Percentiles rank a stretch among this genome's conserved stretches.
These are phyloP conservation scores for Drosophila rellima DNA, from an alignment of 2,888 invertebrate genomes.

Conservation along the genomic window DNA sequence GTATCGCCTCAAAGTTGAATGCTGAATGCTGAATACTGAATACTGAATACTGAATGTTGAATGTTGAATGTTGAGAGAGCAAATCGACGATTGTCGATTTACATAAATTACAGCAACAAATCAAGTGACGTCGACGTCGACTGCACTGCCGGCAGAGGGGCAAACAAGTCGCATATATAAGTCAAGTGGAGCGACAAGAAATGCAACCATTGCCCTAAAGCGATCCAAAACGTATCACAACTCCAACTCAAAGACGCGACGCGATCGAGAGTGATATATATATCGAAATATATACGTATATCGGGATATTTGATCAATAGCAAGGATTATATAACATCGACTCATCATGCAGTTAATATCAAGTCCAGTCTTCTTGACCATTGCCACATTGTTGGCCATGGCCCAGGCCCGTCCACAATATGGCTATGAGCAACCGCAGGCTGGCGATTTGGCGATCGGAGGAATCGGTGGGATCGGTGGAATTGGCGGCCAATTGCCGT, in stretches of 20 bases:
- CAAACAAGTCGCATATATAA: constrained; percentile 79
- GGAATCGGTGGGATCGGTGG: constrained; percentile 30
- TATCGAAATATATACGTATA: constrained; percentile 5
- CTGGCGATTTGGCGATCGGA: constrained; percentile 36
- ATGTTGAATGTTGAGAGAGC: constrained; percentile 18
- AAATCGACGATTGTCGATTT: constrained; percentile 50
- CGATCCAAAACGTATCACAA: constrained; percentile 54
- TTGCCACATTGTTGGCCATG: constrained; percentile 56
- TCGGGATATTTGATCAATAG: not conserved
- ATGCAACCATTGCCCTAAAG: constrained; percentile 77
- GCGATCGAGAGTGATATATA: constrained; percentile 3
- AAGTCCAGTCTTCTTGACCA: constrained; percentile 59
- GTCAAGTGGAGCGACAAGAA: constrained; percentile 70
- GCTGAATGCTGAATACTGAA: not conserved
- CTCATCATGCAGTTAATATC: constrained; percentile 25
- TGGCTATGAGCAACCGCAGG: constrained; percentile 74
- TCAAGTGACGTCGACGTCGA: constrained; percentile 37
- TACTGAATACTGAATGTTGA: not conserved
- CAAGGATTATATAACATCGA: constrained; percentile 28
- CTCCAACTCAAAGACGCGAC: constrained; percentile 22
- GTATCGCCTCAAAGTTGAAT: constrained; percentile 20
- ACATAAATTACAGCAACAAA: constrained; percentile 69
- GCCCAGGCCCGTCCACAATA: constrained; percentile 81
- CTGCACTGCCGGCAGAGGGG: constrained; percentile 46
- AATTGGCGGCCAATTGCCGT: constrained; percentile 19